Percentiles rank a stretch among this genome's conserved stretches.
Evolutionary conservation across 2,113 vertebrate species (phyloP).

Genomic region (Microtus ochrogaster): DNA sequence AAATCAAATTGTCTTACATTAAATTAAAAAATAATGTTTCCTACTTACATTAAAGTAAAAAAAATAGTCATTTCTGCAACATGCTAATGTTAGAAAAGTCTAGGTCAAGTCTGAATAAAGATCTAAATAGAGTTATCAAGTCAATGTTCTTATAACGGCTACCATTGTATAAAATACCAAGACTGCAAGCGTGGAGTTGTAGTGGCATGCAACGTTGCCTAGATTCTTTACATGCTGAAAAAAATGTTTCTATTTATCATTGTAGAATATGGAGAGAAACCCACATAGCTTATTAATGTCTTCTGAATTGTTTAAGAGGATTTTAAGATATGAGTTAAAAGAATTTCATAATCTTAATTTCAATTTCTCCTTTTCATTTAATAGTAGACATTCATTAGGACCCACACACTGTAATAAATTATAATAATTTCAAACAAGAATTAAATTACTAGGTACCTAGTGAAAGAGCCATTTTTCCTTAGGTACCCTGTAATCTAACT

Average conservation of each 20-base stretch:
- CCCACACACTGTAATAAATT: constrained; percentile 99
- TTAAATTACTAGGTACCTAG: constrained; percentile 98
- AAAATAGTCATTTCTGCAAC: constrained; percentile 70
- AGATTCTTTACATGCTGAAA: constrained; percentile 68
- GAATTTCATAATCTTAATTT: constrained; percentile 94
- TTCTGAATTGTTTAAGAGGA: constrained; percentile 89
- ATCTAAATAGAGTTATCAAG: constrained; percentile 75
- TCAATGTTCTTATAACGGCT: constrained; percentile 68
- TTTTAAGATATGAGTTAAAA: constrained; percentile 90
- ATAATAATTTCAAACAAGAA: constrained; percentile 99
- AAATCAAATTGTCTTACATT: constrained; percentile 28
- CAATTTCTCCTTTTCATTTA: constrained; percentile 97
- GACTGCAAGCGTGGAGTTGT: constrained; percentile 66
- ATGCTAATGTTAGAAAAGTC: constrained; percentile 62
- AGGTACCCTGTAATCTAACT: constrained; percentile 99
- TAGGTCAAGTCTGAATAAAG: constrained; percentile 68
- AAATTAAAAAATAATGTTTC: not conserved
- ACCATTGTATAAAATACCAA: constrained; percentile 77
- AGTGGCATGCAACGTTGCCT: constrained; percentile 74
- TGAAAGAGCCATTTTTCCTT: constrained; percentile 93
- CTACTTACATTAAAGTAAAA: constrained; percentile 38
- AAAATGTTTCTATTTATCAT: constrained; percentile 86
- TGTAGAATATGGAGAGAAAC: constrained; percentile 81
- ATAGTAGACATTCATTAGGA: constrained; percentile 98
- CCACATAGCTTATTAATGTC: constrained; percentile 86